Conservation (phyloP, 2,797 vertebrate species). For the Pygocentrus nattereri region DNA sequence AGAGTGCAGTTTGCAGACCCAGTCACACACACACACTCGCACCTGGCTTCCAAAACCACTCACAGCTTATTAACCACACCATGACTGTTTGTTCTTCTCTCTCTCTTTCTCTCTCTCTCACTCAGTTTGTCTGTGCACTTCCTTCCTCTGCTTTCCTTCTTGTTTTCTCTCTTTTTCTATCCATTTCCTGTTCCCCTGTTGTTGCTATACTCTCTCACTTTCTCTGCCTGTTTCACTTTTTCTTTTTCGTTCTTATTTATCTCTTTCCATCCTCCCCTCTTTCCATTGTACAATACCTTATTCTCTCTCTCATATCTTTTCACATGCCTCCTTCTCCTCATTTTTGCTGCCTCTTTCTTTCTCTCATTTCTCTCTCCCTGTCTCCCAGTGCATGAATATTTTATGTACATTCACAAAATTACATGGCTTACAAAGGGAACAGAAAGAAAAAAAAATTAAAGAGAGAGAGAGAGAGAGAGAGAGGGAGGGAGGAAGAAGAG, state of each 20-base stretch:
- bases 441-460: background rate
- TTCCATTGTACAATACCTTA: background rate
- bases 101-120: too few species aligned
- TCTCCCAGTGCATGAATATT: conserved; percentile 4
- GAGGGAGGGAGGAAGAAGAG: background rate
- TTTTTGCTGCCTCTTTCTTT: conserved; percentile 8
- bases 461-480: background rate
- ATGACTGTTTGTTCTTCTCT: too few species aligned
- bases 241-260: background rate
- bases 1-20: conserved; percentile 16
- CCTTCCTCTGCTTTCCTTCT: too few species aligned
- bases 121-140: too few species aligned
- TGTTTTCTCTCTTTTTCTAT: background rate
- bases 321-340: conserved; percentile 34
- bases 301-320: background rate
- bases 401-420: conserved; percentile 7
- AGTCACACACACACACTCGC: background rate
- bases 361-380: background rate
- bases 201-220: background rate
- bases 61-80: background rate
- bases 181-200: too few species aligned
- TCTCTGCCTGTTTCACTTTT: background rate
- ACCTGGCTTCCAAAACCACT: background rate
- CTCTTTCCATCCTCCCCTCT: background rate
- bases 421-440: background rate